A percentile compares a stretch with the other conserved stretches of the same genome.
These are phyloP conservation scores for Timema podura DNA, from an alignment of 2,888 invertebrate genomes.

Conservation along the genomic window DNA sequence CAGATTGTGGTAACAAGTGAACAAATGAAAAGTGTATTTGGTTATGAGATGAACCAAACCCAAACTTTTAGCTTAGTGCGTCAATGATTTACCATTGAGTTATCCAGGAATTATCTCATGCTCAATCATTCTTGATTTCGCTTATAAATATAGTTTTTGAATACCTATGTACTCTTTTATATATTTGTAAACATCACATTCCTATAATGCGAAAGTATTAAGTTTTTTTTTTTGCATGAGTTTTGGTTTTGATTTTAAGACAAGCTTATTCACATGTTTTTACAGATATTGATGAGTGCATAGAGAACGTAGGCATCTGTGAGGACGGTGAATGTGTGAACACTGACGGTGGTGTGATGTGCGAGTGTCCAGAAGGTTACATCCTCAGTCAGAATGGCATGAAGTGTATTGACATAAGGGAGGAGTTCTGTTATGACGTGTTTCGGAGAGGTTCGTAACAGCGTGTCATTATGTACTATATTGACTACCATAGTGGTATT, in stretches of 20 bases:
- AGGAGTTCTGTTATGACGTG: constrained; percentile 68
- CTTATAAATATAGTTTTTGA: no score
- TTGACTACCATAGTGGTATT: no score
- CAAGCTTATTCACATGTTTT: constrained; percentile 39
- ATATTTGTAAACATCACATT: no score
- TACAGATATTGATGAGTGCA: constrained; percentile 77
- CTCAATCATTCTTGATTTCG: neutral
- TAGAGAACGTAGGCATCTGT: constrained; percentile 64
- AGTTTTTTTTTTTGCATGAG: constrained; percentile 9
- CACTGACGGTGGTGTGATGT: constrained; percentile 75
- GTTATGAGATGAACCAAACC: no score
- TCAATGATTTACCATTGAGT: no score
- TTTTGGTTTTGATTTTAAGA: neutral
- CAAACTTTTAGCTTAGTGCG: no score
- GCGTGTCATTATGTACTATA: no score
- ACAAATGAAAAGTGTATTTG: no score
- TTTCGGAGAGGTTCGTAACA: constrained; percentile 38
- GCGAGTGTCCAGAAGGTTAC: constrained; percentile 75
- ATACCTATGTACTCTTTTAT: neutral
- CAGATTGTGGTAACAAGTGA: no score
- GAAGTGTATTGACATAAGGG: constrained; percentile 70
- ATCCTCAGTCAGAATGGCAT: constrained; percentile 62
- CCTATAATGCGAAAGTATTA: no score
- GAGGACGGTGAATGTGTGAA: constrained; percentile 79
- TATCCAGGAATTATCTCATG: no score